Conservation (phyloP, 92 coral and sea anemone species). For the Umimayanthus kanabou region DNA sequence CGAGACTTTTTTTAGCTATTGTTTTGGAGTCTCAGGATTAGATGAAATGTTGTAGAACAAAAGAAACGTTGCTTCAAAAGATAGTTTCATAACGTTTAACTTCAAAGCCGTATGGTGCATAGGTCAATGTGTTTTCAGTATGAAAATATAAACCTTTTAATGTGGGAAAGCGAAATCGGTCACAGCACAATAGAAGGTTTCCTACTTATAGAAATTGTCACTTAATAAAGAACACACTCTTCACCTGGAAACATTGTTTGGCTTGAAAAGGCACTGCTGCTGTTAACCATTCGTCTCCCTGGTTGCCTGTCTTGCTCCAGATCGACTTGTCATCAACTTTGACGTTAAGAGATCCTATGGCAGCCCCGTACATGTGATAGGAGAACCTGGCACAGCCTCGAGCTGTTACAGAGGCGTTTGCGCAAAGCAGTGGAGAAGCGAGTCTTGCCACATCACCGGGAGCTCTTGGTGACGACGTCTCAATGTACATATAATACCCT, state of each 20-base stretch:
- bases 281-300: constrained; percentile 1
- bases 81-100: too few relatives aligned
- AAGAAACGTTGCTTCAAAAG: too few relatives aligned
- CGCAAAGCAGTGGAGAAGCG: constrained; percentile 12
- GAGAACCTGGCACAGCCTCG: constrained; percentile 9
- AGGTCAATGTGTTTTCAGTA: too few relatives aligned
- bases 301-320: not conserved
- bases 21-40: too few relatives aligned
- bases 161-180: too few relatives aligned
- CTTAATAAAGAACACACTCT: not conserved
- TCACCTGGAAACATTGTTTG: constrained; percentile 5
- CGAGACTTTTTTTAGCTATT: too few relatives aligned
- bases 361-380: not conserved
- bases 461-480: not conserved
- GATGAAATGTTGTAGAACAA: too few relatives aligned
- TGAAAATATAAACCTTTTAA: too few relatives aligned
- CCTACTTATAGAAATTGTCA: too few relatives aligned
- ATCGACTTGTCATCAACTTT: not conserved
- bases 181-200: too few relatives aligned
- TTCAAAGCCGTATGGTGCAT: too few relatives aligned
- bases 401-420: not conserved
- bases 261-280: constrained; percentile 5
- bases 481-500: constrained; percentile 20
- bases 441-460: constrained; percentile 1
- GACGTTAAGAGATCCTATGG: constrained; percentile 18